Evolutionary conservation across 2,888 invertebrate species (phyloP), one percentile per base, ranked within the genome.

Genomic region (Eurytoma californica): DNA sequence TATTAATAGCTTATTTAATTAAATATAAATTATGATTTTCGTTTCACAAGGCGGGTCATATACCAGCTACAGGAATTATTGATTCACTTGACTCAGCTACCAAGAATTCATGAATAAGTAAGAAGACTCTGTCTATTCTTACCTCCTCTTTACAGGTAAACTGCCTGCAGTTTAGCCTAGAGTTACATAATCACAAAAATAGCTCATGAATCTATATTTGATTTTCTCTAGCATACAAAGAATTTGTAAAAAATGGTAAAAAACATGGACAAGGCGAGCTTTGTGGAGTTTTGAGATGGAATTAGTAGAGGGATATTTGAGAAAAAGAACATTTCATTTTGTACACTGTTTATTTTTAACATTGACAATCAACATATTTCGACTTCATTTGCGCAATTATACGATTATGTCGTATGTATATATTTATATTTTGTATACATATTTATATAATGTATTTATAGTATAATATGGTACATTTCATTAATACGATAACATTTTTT

Each of bases 281-380:
- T 18, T n/a, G 18, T 18, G 63, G 16, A 57, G 3, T 18, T 51
- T 14, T 49, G 2, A 58, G 4, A n/a, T n/a, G 7, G 4, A 49
- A 49, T 4, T 47, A 18, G 49, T 55, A 9, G 18, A 18, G 51
- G 55, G 20, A 55, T 28, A 63, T 57, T 58, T 39, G n/a, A 28
- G 58, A 57, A 16, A 67, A 39, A 16, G n/a, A 3, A 0, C 7
- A 14, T 16, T 73, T 55, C n/a, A 87, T 88, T 87, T 90, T 88
- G 83, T 88, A 89, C 87, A 89, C 87, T 86, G 86, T 90, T 90
- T 90, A 89, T 88, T 90, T 90, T 86, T 88, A 89, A 90, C 89
- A 89, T 88, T 90, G 88, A 90, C 88, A 89, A 88, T 88, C 88
- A 88, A 89, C 87, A 88, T 88, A 87, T 88, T 84, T 85, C 83